These are phyloP conservation scores for Vimba vimba DNA, from an alignment of 2,113 vertebrate species.

Conservation along the genomic window DNA sequence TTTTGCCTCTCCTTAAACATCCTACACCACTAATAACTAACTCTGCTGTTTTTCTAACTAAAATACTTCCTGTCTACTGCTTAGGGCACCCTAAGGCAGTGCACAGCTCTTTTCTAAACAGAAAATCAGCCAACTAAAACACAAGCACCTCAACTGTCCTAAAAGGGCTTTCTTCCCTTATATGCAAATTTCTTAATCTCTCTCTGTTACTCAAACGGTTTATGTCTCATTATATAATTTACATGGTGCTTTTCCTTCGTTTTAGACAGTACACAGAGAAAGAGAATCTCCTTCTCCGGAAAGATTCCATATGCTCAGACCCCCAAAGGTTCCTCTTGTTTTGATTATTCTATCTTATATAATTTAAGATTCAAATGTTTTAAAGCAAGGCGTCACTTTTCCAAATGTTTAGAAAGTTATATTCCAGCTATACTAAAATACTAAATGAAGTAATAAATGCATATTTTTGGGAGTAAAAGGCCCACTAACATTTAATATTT, in stretches of 20 bases:
- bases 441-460: background rate
- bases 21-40: slow-evolving; percentile 2
- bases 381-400: slow-evolving; percentile 30
- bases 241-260: slow-evolving; percentile 96
- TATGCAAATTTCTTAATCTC: slow-evolving; percentile 11
- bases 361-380: slow-evolving; percentile 16
- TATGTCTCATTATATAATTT: slow-evolving; percentile 73
- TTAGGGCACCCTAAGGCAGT: slow-evolving; percentile 40
- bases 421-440: background rate
- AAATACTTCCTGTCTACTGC: slow-evolving; percentile 34
- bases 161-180: slow-evolving; percentile 1
- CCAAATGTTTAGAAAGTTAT: slow-evolving; percentile 19
- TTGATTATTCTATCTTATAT: slow-evolving; percentile 74
- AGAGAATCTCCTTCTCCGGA: slow-evolving; percentile 99
- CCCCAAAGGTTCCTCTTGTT: slow-evolving; percentile 95
- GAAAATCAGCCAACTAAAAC: slow-evolving; percentile 1
- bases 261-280: slow-evolving; percentile 99
- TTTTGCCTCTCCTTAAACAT: slow-evolving; percentile 41
- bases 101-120: slow-evolving; percentile 32
- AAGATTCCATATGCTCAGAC: slow-evolving; percentile 99
- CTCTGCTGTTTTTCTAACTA: background rate
- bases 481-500: background rate
- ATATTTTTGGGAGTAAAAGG: background rate
- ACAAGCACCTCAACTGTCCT: slow-evolving; percentile 51
- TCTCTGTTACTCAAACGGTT: slow-evolving; percentile 59